Percentiles rank a stretch among this genome's conserved stretches.
Conservation (phyloP, 2,888 invertebrate species). For the Agrotis exclamationis region DNA sequence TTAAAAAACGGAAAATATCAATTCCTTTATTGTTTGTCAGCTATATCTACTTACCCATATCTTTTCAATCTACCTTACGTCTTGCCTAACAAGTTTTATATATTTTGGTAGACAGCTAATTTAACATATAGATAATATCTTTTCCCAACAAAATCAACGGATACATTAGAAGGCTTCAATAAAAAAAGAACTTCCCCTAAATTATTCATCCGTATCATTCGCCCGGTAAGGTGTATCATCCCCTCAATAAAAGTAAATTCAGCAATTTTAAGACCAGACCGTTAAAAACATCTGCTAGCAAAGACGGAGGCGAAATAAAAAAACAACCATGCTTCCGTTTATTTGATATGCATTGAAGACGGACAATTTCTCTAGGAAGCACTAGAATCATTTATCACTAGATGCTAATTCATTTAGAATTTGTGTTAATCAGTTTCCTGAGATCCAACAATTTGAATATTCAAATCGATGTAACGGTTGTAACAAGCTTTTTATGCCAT, state of each 20-base stretch:
- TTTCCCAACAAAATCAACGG: slow-evolving; percentile 13
- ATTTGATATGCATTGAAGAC: neutral
- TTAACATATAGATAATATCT: slow-evolving; percentile 9
- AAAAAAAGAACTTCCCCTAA: slow-evolving; percentile 47
- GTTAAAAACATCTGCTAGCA: slow-evolving; percentile 67
- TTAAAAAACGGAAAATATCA: neutral
- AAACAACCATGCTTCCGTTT: slow-evolving; percentile 16
- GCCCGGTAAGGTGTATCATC: slow-evolving; percentile 48
- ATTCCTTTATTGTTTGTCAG: neutral
- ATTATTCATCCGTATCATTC: slow-evolving; percentile 55
- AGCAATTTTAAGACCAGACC: slow-evolving; percentile 46
- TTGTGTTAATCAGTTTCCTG: slow-evolving; percentile 37
- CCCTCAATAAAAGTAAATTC: slow-evolving; percentile 53
- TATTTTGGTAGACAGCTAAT: slow-evolving; percentile 13
- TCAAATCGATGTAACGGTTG: slow-evolving; percentile 24
- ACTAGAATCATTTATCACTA: slow-evolving; percentile 19
- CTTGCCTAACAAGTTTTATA: neutral
- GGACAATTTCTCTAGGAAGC: slow-evolving; percentile 33
- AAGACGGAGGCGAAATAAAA: slow-evolving; percentile 33
- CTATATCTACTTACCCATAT: no score
- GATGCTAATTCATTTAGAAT: slow-evolving; percentile 15
- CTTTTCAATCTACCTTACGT: no score
- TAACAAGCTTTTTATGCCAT: slow-evolving; percentile 37
- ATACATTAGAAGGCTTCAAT: slow-evolving; percentile 23
- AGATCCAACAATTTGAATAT: slow-evolving; percentile 44